Conservation (phyloP, 2,113 vertebrate genomes). For the Callorhinus ursinus region DNA sequence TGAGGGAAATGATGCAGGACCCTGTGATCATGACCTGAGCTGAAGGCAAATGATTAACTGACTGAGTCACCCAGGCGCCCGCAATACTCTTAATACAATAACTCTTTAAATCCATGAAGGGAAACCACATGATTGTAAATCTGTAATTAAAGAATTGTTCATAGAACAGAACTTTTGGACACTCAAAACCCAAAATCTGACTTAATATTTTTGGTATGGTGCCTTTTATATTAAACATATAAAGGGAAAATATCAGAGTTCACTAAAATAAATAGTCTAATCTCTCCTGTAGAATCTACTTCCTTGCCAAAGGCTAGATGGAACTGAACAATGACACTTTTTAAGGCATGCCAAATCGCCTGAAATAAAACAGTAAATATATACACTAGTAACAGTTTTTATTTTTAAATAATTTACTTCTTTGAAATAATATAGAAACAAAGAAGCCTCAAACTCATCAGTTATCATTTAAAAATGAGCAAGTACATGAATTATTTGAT, state of each 20-base stretch:
- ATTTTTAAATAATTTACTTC: background rate
- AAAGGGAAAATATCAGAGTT: background rate
- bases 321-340: background rate
- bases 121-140: background rate
- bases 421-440: background rate
- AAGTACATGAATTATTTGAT: background rate
- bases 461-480: background rate
- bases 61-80: too few species aligned
- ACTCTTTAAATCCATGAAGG: background rate
- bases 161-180: background rate
- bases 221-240: background rate
- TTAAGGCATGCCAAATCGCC: background rate
- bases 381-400: background rate
- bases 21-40: too few species aligned
- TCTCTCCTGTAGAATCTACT: background rate
- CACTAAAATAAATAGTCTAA: background rate
- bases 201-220: background rate
- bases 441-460: background rate
- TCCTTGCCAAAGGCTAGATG: background rate
- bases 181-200: background rate
- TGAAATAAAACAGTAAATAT: background rate
- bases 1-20: too few species aligned
- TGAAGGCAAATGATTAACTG: too few species aligned
- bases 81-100: background rate
- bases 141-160: background rate